A percentile compares a stretch with the other conserved stretches of the same genome.
phyloP scores from a whole-genome alignment of 1,140 invertebrate species.

The Papilio xuthus region DNA sequence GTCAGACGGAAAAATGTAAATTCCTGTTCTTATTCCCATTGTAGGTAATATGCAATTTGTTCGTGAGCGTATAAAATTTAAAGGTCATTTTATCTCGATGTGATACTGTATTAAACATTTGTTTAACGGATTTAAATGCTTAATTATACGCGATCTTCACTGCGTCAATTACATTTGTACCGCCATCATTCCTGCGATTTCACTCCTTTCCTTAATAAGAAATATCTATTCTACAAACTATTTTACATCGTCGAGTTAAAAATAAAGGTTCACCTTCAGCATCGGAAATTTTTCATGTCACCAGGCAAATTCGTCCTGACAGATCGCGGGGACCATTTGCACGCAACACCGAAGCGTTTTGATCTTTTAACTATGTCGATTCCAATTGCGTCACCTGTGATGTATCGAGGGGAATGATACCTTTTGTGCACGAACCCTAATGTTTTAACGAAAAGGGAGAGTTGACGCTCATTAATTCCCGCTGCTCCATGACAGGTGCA shows the following conservation, averaged over 20 bases:
- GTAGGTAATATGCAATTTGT: slow-evolving; percentile 39
- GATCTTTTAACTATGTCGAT: slow-evolving; percentile 52
- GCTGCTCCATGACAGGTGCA: slow-evolving; percentile 23
- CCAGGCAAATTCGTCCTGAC: slow-evolving; percentile 50
- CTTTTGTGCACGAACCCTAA: slow-evolving; percentile 23
- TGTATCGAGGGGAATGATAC: slow-evolving; percentile 40
- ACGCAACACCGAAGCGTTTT: slow-evolving; percentile 44
- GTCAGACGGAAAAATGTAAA: slow-evolving; percentile 39
- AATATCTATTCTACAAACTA: no score
- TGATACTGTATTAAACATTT: neutral
- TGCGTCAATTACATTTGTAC: no score
- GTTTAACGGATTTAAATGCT: neutral
- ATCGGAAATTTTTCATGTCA: slow-evolving; percentile 44
- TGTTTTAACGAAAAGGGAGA: slow-evolving; percentile 14
- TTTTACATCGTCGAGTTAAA: neutral
- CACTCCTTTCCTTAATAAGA: no score
- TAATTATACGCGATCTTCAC: neutral
- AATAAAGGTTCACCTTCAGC: slow-evolving; percentile 7
- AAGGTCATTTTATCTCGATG: slow-evolving; percentile 28
- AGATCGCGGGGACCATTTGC: slow-evolving; percentile 45
- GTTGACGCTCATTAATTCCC: slow-evolving; percentile 29
- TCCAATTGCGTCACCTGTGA: slow-evolving; percentile 45
- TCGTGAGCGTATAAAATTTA: slow-evolving; percentile 27
- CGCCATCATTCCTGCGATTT: no score
- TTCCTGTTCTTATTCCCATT: slow-evolving; percentile 38